Conservation (phyloP, 2,113 vertebrate species). For the Odontesthes bonariensis region DNA sequence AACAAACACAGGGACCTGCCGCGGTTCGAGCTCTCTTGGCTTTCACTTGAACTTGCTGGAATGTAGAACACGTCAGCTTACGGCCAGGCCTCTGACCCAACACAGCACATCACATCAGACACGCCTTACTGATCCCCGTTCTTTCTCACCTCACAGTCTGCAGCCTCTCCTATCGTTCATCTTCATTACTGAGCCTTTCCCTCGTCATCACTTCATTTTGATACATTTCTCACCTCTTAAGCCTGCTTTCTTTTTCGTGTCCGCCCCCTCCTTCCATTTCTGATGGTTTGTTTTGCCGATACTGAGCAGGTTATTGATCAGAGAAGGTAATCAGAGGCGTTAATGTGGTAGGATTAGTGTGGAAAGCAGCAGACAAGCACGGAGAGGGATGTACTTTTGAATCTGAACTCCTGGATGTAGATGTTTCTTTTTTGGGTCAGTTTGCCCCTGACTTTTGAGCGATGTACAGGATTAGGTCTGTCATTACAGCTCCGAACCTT, state of each 20-base stretch:
- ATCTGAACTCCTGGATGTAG: neutral
- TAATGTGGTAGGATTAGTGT: constrained; percentile 50
- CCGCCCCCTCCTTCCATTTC: neutral
- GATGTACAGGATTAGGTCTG: neutral
- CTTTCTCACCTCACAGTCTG: neutral
- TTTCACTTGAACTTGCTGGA: constrained; percentile 44
- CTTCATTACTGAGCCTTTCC: neutral
- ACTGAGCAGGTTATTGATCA: constrained; percentile 49
- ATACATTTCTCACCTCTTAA: neutral
- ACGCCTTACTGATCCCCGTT: constrained; percentile 38
- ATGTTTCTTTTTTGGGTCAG: too few species aligned
- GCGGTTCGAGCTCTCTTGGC: neutral
- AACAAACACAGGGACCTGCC: neutral
- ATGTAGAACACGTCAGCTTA: constrained; percentile 50
- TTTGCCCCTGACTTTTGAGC: too few species aligned
- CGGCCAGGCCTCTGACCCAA: constrained; percentile 42
- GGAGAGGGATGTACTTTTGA: neutral
- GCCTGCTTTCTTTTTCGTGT: neutral
- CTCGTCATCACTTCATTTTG: neutral
- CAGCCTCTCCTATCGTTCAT: neutral
- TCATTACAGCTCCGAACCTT: neutral
- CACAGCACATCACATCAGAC: constrained; percentile 58
- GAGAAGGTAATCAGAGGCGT: constrained; percentile 17
- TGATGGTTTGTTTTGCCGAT: constrained; percentile 4
- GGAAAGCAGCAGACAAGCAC: constrained; percentile 13